A percentile compares a stretch with the other conserved stretches of the same genome.
Evolutionary conservation across 1,140 invertebrate genomes (phyloP).

Genomic region (Reticulitermes speratus): DNA sequence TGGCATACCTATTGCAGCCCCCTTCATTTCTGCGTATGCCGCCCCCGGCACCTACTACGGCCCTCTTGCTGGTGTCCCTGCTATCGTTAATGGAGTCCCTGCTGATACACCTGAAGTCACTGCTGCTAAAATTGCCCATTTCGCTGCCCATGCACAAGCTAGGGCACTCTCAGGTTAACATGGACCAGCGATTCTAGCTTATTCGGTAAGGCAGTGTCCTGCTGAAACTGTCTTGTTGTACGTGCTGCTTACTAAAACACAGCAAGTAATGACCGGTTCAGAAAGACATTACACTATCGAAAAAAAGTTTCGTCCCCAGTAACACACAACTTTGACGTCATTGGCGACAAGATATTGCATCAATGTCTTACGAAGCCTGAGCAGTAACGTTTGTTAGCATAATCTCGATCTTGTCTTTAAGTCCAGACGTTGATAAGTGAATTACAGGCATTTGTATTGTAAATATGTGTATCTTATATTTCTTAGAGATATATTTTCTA

Average conservation of each 20-base stretch:
- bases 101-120: constrained; percentile 41
- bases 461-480: background rate
- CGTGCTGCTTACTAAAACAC: background rate
- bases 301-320: background rate
- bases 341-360: constrained; percentile 6
- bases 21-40: background rate
- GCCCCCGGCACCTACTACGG: background rate
- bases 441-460: background rate
- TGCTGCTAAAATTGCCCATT: constrained; percentile 41
- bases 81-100: constrained; percentile 37
- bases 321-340: background rate
- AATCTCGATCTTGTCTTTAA: background rate
- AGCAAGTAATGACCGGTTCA: background rate
- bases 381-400: background rate
- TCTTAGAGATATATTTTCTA: background rate
- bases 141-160: constrained; percentile 37
- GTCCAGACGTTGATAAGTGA: background rate
- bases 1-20: background rate
- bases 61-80: background rate
- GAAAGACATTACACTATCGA: background rate
- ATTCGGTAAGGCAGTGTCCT: background rate
- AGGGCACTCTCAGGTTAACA: background rate
- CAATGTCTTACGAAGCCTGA: background rate
- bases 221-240: background rate
- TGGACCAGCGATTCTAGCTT: background rate